A percentile compares a stretch with the other conserved stretches of the same genome.
Evolutionary conservation across 2,113 vertebrate genomes (phyloP).

Genomic region (Pao palembangensis): DNA sequence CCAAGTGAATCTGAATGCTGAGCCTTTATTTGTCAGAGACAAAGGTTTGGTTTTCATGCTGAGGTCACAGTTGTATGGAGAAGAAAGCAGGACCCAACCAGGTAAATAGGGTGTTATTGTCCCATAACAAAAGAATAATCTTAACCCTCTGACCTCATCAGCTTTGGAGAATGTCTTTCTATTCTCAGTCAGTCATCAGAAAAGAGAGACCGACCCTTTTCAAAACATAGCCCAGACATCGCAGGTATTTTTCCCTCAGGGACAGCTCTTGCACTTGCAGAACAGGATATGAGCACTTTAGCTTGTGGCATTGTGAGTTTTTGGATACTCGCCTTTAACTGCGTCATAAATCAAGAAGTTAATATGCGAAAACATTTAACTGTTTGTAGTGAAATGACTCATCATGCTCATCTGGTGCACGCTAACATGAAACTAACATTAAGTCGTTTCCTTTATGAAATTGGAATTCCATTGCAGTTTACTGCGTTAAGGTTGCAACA

Average conservation of each 20-base stretch:
- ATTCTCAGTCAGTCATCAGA: slow-evolving; percentile 64
- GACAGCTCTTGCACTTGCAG: slow-evolving; percentile 31
- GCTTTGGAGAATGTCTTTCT: slow-evolving; percentile 60
- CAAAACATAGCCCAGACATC: slow-evolving; percentile 41
- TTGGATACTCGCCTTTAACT: slow-evolving; percentile 29
- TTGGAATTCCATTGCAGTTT: not conserved
- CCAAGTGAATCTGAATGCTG: slow-evolving; percentile 67
- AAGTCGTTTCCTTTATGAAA: not conserved
- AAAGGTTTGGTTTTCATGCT: slow-evolving; percentile 69
- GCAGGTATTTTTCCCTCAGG: slow-evolving; percentile 54
- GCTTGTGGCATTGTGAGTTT: slow-evolving; percentile 45
- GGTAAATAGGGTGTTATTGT: slow-evolving; percentile 79
- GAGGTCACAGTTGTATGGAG: slow-evolving; percentile 74
- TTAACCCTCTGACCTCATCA: slow-evolving; percentile 75
- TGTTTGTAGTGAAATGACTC: too few relatives aligned
- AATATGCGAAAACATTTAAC: slow-evolving; percentile 2
- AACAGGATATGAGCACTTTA: slow-evolving; percentile 36
- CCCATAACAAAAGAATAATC: slow-evolving; percentile 66
- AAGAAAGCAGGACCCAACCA: slow-evolving; percentile 71
- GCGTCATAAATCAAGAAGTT: slow-evolving; percentile 28
- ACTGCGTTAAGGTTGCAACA: not conserved
- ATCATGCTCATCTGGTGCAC: too few relatives aligned
- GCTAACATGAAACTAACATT: too few relatives aligned
- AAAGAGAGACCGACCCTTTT: slow-evolving; percentile 44
- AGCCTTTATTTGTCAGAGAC: slow-evolving; percentile 74